These are phyloP conservation scores for Podarcis raffonei DNA, from an alignment of 2,113 vertebrate genomes.

Conservation along the genomic window DNA sequence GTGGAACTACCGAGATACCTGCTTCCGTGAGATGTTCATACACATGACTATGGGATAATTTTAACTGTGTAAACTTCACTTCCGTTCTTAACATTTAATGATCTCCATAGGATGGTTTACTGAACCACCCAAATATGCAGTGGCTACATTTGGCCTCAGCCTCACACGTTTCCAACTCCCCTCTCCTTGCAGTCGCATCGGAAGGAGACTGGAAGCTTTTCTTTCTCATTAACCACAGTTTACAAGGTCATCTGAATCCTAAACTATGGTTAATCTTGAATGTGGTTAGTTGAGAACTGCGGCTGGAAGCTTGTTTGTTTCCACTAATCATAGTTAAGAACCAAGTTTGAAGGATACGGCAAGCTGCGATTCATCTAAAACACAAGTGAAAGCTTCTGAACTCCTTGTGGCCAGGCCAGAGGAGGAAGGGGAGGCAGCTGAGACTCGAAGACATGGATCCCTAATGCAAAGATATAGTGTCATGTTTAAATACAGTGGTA, in stretches of 20 bases:
- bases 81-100: neutral
- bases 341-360: neutral
- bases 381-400: neutral
- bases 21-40: rapidly evolving
- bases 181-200: neutral
- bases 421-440: neutral
- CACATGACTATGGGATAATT: neutral
- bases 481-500: neutral
- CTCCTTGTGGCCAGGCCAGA: neutral
- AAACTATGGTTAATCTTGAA: neutral
- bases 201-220: neutral
- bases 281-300: neutral
- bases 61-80: neutral
- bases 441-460: neutral
- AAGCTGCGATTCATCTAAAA: neutral
- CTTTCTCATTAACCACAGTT: neutral
- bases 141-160: neutral
- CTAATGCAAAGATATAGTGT: neutral
- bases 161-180: neutral
- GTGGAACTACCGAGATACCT: neutral
- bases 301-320: neutral
- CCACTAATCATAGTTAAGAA: neutral
- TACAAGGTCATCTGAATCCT: neutral
- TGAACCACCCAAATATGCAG: neutral
- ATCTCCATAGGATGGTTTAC: neutral